Evolutionary conservation across 2,797 vertebrate genomes (phyloP).

Genomic region (Pseudochirops cupreus): DNA sequence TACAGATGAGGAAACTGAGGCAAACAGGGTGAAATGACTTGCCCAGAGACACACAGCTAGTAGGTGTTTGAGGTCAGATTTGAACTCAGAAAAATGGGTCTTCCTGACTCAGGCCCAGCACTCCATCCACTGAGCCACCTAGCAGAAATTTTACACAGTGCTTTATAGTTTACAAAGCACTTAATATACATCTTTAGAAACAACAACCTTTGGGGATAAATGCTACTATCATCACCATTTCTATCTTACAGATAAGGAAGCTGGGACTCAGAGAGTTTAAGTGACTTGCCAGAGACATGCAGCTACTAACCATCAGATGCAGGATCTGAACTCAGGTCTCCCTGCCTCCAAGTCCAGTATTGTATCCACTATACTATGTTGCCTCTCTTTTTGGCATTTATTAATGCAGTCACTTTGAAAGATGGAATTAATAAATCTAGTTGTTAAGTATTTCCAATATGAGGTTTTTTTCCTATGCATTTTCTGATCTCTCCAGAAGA

Average conservation of each 20-base stretch:
- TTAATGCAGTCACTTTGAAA: not conserved
- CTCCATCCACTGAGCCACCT: not conserved
- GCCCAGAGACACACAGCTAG: not conserved
- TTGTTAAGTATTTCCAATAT: not conserved
- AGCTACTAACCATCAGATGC: not conserved
- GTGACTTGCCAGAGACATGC: not conserved
- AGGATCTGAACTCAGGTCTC: not conserved
- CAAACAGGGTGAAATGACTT: not conserved
- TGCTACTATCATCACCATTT: not conserved
- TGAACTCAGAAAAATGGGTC: not conserved
- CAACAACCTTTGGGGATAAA: not conserved
- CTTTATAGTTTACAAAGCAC: not conserved
- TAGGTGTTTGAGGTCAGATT: not conserved
- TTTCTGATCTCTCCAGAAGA: not conserved
- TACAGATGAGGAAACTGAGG: not conserved
- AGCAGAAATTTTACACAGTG: not conserved
- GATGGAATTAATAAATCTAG: not conserved
- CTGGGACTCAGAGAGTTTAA: not conserved
- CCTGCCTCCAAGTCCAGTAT: not conserved
- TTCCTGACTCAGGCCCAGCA: not conserved
- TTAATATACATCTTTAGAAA: not conserved
- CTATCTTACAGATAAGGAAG: not conserved
- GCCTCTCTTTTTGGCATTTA: not conserved
- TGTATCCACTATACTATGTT: not conserved
- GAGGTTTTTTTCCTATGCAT: not conserved